A percentile compares a stretch with the other conserved stretches of the same genome.
Evolutionary conservation across 2,797 vertebrate genomes (phyloP).

Genomic region (Tamandua tetradactyla): DNA sequence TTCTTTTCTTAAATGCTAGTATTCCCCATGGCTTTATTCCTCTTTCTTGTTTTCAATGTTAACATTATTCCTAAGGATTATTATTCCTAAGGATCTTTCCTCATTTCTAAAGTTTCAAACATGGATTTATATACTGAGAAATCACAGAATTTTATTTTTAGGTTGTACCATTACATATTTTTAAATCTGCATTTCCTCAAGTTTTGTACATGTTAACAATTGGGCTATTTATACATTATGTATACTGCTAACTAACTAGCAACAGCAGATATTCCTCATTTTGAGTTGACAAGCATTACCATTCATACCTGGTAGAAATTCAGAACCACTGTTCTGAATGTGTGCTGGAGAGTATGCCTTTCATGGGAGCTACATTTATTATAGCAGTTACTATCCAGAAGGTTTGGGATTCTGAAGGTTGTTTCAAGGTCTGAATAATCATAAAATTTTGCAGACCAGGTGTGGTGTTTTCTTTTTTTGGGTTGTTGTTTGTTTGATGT

Average conservation of each 20-base stretch:
- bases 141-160: conserved; percentile 28
- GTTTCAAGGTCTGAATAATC: conserved; percentile 51
- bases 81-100: conserved; percentile 33
- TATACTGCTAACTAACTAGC: neutral
- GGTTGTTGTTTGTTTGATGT: neutral
- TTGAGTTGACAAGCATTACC: neutral
- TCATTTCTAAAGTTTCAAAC: conserved; percentile 19
- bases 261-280: neutral
- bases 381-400: neutral
- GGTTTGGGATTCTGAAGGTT: neutral
- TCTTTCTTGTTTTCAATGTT: conserved; percentile 33
- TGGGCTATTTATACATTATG: neutral
- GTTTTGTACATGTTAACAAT: conserved; percentile 19
- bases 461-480: neutral
- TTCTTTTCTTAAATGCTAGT: conserved; percentile 31
- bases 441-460: conserved; percentile 18
- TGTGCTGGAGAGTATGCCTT: neutral
- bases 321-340: conserved; percentile 12
- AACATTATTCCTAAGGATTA: conserved; percentile 41
- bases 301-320: conserved; percentile 5
- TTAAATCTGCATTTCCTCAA: conserved; percentile 40
- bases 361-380: neutral
- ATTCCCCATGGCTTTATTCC: neutral
- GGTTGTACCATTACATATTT: neutral
- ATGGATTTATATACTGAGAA: neutral